Evolutionary conservation across 2,797 vertebrate species (phyloP).

Genomic region (Mus caroli): DNA sequence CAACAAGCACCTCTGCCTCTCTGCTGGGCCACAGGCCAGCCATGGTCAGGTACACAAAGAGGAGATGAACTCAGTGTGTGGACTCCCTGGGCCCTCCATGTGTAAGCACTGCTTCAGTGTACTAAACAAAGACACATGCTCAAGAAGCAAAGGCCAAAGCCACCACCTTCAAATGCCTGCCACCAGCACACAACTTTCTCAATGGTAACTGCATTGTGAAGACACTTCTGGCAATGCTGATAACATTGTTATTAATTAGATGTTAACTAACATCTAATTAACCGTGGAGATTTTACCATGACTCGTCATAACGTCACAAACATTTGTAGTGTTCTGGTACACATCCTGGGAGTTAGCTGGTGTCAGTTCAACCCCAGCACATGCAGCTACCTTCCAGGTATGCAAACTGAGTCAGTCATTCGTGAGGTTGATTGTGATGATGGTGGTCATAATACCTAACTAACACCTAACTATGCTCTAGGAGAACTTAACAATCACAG

Average conservation of each 20-base stretch:
- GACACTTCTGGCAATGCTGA: background rate
- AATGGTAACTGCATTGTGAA: background rate
- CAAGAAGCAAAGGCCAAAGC: constrained; percentile 5
- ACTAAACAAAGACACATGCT: background rate
- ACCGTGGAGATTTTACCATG: background rate
- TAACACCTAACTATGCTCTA: too few relatives aligned
- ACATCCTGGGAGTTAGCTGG: background rate
- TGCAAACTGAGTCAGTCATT: background rate
- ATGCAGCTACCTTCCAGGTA: background rate
- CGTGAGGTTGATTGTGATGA: background rate
- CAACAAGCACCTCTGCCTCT: background rate
- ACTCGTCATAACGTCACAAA: background rate
- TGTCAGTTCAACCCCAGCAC: background rate
- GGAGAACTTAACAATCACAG: background rate
- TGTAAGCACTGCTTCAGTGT: background rate
- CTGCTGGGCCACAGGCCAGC: background rate
- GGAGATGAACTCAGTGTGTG: background rate
- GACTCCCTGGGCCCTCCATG: background rate
- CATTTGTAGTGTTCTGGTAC: background rate
- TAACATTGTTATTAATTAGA: too few relatives aligned
- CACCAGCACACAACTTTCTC: background rate
- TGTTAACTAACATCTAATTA: constrained; percentile 36
- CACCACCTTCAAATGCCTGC: background rate
- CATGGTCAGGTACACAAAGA: background rate
- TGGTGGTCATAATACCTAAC: background rate